These are phyloP conservation scores for Sebastes trivittatus DNA, from an alignment of 2,797 vertebrate species.

Conservation along the genomic window DNA sequence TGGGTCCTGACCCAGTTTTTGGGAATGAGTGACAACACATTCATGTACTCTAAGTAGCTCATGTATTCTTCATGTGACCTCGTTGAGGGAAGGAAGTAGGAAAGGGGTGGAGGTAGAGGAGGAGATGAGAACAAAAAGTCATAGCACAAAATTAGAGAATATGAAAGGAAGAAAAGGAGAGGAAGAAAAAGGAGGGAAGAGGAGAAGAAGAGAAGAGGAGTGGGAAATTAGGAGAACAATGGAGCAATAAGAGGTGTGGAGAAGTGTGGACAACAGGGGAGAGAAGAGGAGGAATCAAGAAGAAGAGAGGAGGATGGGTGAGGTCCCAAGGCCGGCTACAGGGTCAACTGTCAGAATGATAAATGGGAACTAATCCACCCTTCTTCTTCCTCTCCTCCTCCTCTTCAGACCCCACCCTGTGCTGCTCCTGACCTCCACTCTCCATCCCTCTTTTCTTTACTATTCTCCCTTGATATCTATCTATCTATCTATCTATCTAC, in stretches of 20 bases:
- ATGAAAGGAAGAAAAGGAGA: background rate
- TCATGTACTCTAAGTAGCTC: conserved; percentile 6
- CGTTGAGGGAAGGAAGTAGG: background rate
- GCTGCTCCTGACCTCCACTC: conserved; percentile 35
- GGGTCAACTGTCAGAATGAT: conserved; percentile 79
- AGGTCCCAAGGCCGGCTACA: conserved; percentile 74
- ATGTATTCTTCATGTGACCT: conserved; percentile 34
- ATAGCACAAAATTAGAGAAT: background rate
- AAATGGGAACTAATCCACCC: conserved; percentile 65
- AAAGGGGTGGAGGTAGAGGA: background rate
- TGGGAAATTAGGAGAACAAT: conserved; percentile 9
- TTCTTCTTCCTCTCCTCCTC: conserved; percentile 50
- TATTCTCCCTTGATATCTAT: background rate
- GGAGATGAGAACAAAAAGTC: background rate
- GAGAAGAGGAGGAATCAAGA: conserved; percentile 32
- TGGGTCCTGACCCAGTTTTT: too few species aligned
- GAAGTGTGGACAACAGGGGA: conserved; percentile 37
- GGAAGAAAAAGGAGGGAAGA: background rate
- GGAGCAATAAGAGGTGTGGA: conserved; percentile 32
- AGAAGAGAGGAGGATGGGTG: conserved; percentile 48
- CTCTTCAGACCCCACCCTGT: conserved; percentile 38
- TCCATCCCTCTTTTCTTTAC: background rate
- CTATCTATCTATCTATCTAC: background rate
- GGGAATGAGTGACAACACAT: background rate
- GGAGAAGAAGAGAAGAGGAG: background rate